phyloP scores from a whole-genome alignment of 2,113 vertebrate species.

The Gopherus evgoodei region DNA sequence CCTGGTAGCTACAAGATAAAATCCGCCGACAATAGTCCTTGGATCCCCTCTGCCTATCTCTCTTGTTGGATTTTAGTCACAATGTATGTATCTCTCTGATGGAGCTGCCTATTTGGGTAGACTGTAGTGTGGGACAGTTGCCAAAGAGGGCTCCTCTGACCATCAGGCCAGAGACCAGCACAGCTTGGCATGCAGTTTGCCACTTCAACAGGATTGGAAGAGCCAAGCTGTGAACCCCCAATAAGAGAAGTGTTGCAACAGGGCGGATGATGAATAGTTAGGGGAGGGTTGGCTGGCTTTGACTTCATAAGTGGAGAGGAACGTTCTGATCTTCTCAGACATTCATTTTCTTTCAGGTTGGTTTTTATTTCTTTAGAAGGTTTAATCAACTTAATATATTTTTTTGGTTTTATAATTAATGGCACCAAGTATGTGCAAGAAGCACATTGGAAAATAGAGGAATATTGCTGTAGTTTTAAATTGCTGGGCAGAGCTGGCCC shows the following conservation, averaged over 20 bases:
- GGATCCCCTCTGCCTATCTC: neutral
- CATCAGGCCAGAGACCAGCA: neutral
- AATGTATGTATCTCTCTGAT: neutral
- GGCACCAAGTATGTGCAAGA: neutral
- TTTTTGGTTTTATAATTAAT: neutral
- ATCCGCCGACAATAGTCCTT: neutral
- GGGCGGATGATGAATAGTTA: neutral
- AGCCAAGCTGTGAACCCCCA: neutral
- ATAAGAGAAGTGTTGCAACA: neutral
- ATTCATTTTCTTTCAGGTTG: neutral
- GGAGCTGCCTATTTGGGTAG: slow-evolving; percentile 2
- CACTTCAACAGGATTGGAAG: slow-evolving; percentile 34
- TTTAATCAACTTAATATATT: neutral
- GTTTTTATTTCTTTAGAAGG: neutral
- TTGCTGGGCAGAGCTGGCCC: neutral
- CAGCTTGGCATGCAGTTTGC: slow-evolving; percentile 29
- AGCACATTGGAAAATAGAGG: neutral
- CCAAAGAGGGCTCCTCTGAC: neutral
- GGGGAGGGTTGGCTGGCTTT: no score
- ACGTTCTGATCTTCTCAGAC: neutral
- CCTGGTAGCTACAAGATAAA: neutral
- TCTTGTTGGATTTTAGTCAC: neutral
- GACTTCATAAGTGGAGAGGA: neutral
- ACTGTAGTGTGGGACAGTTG: neutral
- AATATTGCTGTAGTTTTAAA: neutral